Conservation (phyloP, 1,140 invertebrate species). For the Lasaia peninsularis region DNA sequence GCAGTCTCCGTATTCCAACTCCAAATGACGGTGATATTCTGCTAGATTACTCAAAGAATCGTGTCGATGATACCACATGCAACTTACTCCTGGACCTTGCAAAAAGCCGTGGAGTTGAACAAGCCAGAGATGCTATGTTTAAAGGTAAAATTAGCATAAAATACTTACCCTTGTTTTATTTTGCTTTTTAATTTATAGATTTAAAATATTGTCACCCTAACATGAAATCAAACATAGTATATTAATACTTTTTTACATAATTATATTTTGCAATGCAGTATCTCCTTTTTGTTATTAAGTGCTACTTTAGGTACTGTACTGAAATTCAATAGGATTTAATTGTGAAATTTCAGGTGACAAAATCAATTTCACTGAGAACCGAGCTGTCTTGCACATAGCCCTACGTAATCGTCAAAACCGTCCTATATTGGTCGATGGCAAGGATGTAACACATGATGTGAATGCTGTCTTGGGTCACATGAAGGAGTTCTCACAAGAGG, state of each 20-base stretch:
- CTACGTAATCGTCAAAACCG: constrained; percentile 91
- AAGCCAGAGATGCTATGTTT: constrained; percentile 96
- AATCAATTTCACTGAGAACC: constrained; percentile 98
- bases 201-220: too few relatives aligned
- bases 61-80: constrained; percentile 89
- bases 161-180: too few relatives aligned
- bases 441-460: constrained; percentile 96
- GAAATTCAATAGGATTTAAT: too few relatives aligned
- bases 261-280: too few relatives aligned
- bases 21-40: constrained; percentile 93
- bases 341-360: constrained; percentile 83
- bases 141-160: constrained; percentile 42
- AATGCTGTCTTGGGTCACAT: constrained; percentile 95
- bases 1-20: constrained; percentile 85
- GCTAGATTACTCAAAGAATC: constrained; percentile 97
- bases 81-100: constrained; percentile 89
- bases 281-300: too few relatives aligned
- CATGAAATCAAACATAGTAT: too few relatives aligned
- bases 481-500: constrained; percentile 92
- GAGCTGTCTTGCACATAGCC: constrained; percentile 96
- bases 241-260: too few relatives aligned
- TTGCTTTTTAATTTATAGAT: background rate
- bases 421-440: constrained; percentile 90
- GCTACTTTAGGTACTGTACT: too few relatives aligned
- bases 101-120: constrained; percentile 88